phyloP scores from a whole-genome alignment of 1,140 invertebrate species.

The Drosophila yakuba region DNA sequence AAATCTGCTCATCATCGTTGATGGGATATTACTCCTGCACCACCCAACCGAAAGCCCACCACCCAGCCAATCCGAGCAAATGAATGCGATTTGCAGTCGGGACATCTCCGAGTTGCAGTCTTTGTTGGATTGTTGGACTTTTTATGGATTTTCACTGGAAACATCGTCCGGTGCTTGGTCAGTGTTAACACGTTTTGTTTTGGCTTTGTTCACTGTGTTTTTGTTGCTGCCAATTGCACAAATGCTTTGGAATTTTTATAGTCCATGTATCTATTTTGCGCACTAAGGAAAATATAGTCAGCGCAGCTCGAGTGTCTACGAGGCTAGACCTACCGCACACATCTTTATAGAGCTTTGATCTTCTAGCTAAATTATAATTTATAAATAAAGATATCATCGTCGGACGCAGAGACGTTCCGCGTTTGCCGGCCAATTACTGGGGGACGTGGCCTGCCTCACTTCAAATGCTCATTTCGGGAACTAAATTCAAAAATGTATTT shows the following conservation, averaged over 20 bases:
- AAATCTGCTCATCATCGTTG: conserved; percentile 84
- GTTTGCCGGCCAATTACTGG: conserved; percentile 61
- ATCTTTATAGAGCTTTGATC: conserved; percentile 64
- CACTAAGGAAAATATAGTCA: conserved; percentile 30
- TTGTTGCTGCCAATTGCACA: conserved; percentile 66
- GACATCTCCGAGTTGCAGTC: conserved; percentile 61
- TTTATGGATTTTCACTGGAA: conserved; percentile 76
- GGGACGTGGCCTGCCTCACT: conserved; percentile 42
- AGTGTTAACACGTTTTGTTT: conserved; percentile 67
- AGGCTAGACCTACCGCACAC: conserved; percentile 63
- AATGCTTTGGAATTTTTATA: conserved; percentile 80
- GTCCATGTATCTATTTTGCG: conserved; percentile 25
- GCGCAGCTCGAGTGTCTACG: conserved; percentile 13
- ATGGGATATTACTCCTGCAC: conserved; percentile 72
- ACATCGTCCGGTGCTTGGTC: conserved; percentile 44
- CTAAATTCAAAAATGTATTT: conserved; percentile 23
- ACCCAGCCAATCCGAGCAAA: conserved; percentile 41
- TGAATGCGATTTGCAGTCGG: conserved; percentile 81
- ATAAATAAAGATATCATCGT: conserved; percentile 75
- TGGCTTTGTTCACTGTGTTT: conserved; percentile 59
- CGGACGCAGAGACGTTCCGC: conserved; percentile 51
- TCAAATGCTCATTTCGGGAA: conserved; percentile 47
- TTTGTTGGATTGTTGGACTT: conserved; percentile 40
- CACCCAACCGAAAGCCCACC: conserved; percentile 1
- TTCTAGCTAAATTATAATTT: conserved; percentile 65